Evolutionary conservation across 2,888 invertebrate genomes (phyloP), one percentile per base, ranked within the genome.

Genomic region (Eilema depressum): DNA sequence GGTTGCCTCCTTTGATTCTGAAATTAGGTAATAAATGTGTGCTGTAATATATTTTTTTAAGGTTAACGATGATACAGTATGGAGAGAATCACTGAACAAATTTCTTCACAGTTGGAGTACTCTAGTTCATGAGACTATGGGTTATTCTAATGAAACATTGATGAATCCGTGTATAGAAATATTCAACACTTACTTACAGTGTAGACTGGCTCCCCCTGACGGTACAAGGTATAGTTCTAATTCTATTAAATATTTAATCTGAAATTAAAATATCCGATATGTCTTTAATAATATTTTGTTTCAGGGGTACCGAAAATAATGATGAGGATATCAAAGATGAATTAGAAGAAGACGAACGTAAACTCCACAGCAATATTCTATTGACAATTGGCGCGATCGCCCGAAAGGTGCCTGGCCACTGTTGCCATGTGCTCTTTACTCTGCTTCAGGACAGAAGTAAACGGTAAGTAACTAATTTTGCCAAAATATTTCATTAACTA

Each of bases 191-290:
- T 98, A 98, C 87, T 91, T 98, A 63, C 97, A 97, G 84, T 97
- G 97, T 84, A 97, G 98, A 89, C 92, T 99, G 75, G 97, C 97
- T 11, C 97, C 98, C 0, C 98, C 98, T 0, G 97, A 98, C 88
- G 98, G 96, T 7, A 95, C 95, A 70, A 96, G 96, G 93, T 94
- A 85, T 30, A 25, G n/a, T 64, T 28, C 60, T 14, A 23, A 0
- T 56, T 62, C 11, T 56, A n/a, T 12, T 41, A 17, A 12, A 37
- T 17, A 3, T n/a, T 62, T 12, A 62, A n/a, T 30, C 47, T 47
- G 47, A 7, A 26, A 28, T 28, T 26, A 20, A 26, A 17, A 60
- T 60, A 28, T 26, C 20, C 20, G 28, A 26, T n/a, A 28, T 53
- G 7, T 33, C 14, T 23, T 56, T 17, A 33, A 56, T 20, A 66